Base-by-base conservation (phyloP, 1,140 invertebrate species). In the Drusus annulatus region DNA sequence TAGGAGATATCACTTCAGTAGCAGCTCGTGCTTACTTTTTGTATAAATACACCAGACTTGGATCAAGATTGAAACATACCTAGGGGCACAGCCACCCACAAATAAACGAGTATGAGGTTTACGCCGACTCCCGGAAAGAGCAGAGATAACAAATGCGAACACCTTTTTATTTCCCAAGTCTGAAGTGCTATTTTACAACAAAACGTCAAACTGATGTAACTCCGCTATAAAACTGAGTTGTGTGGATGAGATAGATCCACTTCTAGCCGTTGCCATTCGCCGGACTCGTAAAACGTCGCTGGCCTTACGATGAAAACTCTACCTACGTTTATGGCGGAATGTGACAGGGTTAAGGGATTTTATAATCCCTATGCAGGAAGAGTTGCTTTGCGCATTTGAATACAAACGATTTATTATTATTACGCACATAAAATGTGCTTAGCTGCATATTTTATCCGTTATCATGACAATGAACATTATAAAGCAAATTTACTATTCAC, bases 141-240 rank as follows among this genome's bases (percentile, higher is more conserved):
- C 4, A 2, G 31, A 71, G 68, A 71, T 71, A 51, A 71, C n/a
- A 16, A 36, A 36, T 36, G 31, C 17, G 60, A 17, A 68, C 63
- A 71, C 31, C 19, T 52, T 50, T 21, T 71, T 71, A 71, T 71
- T 51, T 71, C 21, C 50, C 36, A 3, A 50, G 45, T 21, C 65
- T n/a, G 65, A 69, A 69, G 65, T 50, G 65, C 28, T 51, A 51
- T 51, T 71, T 51, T 51, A 71, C 68, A 71, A 71, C 68, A 71
- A 71, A 71, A 71, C 68, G 65, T 45, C 28, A 17, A 69, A 69
- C 28, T 45, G 65, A 69, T 45, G 65, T 69, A 69, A 50, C 65
- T 17, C 68, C 16, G 68, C 25, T 17, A 74, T 74, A 74, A 74
- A 74, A 74, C 21, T 31, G 25, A 74, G 52, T 74, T 74, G 71